phyloP scores from a whole-genome alignment of 2,888 invertebrate genomes.

The Leucozona laternaria region DNA sequence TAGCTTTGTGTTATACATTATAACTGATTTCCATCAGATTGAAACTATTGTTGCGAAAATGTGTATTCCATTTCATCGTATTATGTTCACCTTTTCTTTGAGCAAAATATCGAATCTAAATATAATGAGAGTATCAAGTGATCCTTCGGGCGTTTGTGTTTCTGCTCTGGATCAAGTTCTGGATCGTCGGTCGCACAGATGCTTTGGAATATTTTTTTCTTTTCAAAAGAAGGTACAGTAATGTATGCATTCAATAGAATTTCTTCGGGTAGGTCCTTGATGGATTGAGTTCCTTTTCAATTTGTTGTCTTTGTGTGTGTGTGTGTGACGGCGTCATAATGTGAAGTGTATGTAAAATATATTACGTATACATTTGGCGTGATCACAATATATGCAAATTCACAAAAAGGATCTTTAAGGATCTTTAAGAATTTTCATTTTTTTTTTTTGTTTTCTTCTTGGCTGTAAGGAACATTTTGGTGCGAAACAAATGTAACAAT shows the following conservation, averaged over 20 bases:
- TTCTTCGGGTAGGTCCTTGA: conserved; percentile 67
- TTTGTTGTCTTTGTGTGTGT: not conserved
- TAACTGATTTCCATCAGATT: conserved; percentile 32
- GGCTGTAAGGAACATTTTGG: conserved; percentile 48
- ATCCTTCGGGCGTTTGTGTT: conserved; percentile 63
- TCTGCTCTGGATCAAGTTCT: conserved; percentile 29
- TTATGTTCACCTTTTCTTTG: conserved; percentile 49
- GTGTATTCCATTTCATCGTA: conserved; percentile 49
- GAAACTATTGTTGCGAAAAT: conserved; percentile 59
- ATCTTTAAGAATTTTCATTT: not conserved
- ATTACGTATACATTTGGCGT: conserved; percentile 25
- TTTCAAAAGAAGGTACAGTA: not conserved
- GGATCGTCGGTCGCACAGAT: conserved; percentile 34
- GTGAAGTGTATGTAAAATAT: conserved; percentile 40
- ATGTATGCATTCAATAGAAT: conserved; percentile 33
- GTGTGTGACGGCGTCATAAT: conserved; percentile 7
- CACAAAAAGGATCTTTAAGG: conserved; percentile 24
- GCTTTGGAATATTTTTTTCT: conserved; percentile 29
- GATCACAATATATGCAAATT: conserved; percentile 73
- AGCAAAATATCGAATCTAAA: conserved; percentile 6
- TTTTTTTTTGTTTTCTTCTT: not conserved
- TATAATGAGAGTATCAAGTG: conserved; percentile 69
- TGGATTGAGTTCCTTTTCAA: conserved; percentile 36
- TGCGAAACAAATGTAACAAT: conserved; percentile 63
- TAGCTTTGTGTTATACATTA: not conserved